Percentiles rank a stretch among this genome's conserved stretches.
Conservation (phyloP, 2,888 invertebrate species). For the Teinopalpus imperialis region DNA sequence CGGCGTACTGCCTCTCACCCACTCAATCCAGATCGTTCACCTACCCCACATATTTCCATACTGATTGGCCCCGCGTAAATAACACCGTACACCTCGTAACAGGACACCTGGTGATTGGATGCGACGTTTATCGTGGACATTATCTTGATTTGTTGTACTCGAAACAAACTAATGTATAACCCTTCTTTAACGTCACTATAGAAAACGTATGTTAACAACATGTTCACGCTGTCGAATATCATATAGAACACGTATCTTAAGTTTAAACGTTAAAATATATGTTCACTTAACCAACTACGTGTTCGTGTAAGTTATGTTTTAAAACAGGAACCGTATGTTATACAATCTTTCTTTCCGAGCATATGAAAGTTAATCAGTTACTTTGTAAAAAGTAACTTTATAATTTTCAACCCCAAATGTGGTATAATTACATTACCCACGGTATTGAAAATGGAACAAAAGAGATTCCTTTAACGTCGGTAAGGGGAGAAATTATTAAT, state of each 20-base stretch:
- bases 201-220: slow-evolving; percentile 32
- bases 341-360: background rate
- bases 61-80: slow-evolving; percentile 71
- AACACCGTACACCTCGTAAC: slow-evolving; percentile 61
- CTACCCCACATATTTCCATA: slow-evolving; percentile 78
- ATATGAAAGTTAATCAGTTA: too few relatives aligned
- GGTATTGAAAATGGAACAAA: slow-evolving; percentile 16
- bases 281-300: slow-evolving; percentile 10
- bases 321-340: background rate
- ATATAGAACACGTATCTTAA: slow-evolving; percentile 40
- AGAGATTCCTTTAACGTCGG: slow-evolving; percentile 29
- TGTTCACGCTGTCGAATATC: slow-evolving; percentile 19
- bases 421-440: slow-evolving; percentile 9
- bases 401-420: slow-evolving; percentile 13
- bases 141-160: slow-evolving; percentile 65
- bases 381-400: background rate
- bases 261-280: slow-evolving; percentile 6
- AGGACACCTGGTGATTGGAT: slow-evolving; percentile 59
- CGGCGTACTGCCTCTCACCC: slow-evolving; percentile 56
- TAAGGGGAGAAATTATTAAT: slow-evolving; percentile 39
- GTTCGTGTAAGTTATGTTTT: slow-evolving; percentile 8
- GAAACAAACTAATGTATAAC: slow-evolving; percentile 47
- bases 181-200: slow-evolving; percentile 47
- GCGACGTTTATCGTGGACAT: slow-evolving; percentile 60
- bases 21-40: slow-evolving; percentile 74